Conservation (phyloP, 2,113 vertebrate species). For the Seriola quinqueradiata region DNA sequence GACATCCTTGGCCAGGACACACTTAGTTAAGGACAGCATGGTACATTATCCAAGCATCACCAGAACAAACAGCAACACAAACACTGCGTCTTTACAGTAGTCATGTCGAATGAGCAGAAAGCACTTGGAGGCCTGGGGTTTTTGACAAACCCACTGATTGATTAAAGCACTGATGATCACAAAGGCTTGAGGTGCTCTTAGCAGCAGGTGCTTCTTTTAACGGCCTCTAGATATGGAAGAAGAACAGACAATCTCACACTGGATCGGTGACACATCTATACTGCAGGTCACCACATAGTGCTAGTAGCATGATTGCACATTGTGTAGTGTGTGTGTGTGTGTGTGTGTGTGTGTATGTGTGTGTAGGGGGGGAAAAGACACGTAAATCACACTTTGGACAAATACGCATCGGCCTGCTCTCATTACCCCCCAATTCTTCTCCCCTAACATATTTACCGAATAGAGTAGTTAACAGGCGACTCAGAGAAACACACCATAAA, state of each 20-base stretch:
- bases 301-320: conserved; percentile 72
- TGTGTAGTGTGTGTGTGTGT: conserved; percentile 45
- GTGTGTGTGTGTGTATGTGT: conserved; percentile 35
- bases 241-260: conserved; percentile 72
- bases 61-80: conserved; percentile 79
- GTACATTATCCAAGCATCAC: conserved; percentile 77
- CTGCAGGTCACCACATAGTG: conserved; percentile 70
- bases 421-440: conserved; percentile 60
- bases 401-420: conserved; percentile 63
- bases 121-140: conserved; percentile 76
- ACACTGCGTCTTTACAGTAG: conserved; percentile 78
- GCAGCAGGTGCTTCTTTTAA: conserved; percentile 80
- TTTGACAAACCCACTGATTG: conserved; percentile 73
- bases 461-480: conserved; percentile 56
- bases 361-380: conserved; percentile 44
- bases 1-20: conserved; percentile 85
- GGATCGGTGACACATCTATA: conserved; percentile 69
- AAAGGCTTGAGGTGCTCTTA: conserved; percentile 83
- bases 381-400: conserved; percentile 69
- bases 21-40: conserved; percentile 80
- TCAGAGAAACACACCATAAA: conserved; percentile 66
- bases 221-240: conserved; percentile 75
- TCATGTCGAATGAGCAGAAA: conserved; percentile 77
- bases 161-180: conserved; percentile 83
- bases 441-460: conserved; percentile 67